Evolutionary conservation across 1,140 invertebrate genomes (phyloP).

Genomic region (Euwallacea fornicatus): DNA sequence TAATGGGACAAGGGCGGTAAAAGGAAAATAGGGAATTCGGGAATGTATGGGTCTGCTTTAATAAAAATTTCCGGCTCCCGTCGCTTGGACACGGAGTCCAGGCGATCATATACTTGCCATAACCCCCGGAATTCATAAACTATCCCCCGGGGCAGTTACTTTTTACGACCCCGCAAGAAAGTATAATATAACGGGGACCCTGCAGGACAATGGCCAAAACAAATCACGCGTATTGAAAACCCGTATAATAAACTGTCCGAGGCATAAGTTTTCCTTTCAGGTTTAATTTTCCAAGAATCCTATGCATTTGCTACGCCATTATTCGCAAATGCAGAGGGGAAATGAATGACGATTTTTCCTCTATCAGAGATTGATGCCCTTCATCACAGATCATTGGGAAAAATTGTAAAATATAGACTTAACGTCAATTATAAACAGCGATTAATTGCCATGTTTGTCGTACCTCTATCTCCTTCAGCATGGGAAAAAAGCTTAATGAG

Average conservation of each 20-base stretch:
- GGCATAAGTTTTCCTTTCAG: conserved; percentile 30
- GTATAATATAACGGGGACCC: conserved; percentile 20
- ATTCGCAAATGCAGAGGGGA: neutral
- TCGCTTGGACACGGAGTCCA: conserved; percentile 8
- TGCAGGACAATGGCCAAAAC: conserved; percentile 32
- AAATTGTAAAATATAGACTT: neutral
- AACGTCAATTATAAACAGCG: neutral
- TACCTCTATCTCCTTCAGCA: neutral
- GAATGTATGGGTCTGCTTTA: conserved; percentile 29
- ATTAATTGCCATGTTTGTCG: conserved; percentile 1
- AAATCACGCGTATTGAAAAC: conserved; percentile 35
- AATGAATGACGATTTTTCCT: neutral
- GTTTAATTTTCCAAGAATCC: conserved; percentile 25
- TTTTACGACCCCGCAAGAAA: conserved; percentile 29
- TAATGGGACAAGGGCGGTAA: neutral
- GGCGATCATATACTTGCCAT: conserved; percentile 29
- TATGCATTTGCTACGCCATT: conserved; percentile 10
- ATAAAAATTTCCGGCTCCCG: conserved; percentile 32
- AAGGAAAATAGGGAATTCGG: conserved; percentile 29
- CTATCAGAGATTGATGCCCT: neutral
- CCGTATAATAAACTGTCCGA: conserved; percentile 27
- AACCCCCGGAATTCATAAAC: conserved; percentile 30
- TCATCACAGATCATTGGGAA: neutral
- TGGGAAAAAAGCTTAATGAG: conserved; percentile 10
- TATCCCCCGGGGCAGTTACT: conserved; percentile 30